Evolutionary conservation across 1,140 invertebrate species (phyloP).

Genomic region (Ptiloglossa arizonensis): DNA sequence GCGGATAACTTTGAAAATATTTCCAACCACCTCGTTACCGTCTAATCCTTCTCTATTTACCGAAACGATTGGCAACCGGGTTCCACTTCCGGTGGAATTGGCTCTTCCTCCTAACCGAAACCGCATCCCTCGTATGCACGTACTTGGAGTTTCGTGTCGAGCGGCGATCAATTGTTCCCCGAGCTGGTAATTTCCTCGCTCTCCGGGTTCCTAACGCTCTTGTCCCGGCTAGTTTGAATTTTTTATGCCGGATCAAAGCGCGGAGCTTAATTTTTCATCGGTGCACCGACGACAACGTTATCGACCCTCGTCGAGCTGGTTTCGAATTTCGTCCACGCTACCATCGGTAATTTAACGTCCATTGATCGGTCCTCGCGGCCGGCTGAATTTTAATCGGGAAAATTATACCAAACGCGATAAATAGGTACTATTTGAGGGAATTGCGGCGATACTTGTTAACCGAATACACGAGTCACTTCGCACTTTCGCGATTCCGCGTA

Average conservation of each 20-base stretch:
- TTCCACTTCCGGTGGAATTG: constrained; percentile 31
- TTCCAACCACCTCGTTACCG: constrained; percentile 52
- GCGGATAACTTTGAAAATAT: constrained; percentile 11
- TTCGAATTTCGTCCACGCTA: neutral
- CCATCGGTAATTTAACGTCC: neutral
- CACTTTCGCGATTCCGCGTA: no score
- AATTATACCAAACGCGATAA: constrained; percentile 12
- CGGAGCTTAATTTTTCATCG: neutral
- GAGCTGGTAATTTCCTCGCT: constrained; percentile 18
- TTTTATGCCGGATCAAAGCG: neutral
- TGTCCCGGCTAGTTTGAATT: no score
- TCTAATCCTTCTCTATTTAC: constrained; percentile 52
- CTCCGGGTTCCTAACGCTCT: neutral
- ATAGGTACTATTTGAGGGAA: neutral
- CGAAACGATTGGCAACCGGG: constrained; percentile 46
- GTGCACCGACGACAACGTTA: neutral
- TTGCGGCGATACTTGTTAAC: constrained; percentile 25
- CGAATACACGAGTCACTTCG: neutral
- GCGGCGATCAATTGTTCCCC: constrained; percentile 40
- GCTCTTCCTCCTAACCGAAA: constrained; percentile 24
- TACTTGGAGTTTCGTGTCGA: constrained; percentile 32
- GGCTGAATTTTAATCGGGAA: neutral
- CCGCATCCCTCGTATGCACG: neutral
- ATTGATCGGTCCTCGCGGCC: constrained; percentile 3
- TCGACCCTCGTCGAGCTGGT: no score